These are phyloP conservation scores for Chloroceryle inda DNA, from an alignment of 2,797 vertebrate species.

Conservation along the genomic window DNA sequence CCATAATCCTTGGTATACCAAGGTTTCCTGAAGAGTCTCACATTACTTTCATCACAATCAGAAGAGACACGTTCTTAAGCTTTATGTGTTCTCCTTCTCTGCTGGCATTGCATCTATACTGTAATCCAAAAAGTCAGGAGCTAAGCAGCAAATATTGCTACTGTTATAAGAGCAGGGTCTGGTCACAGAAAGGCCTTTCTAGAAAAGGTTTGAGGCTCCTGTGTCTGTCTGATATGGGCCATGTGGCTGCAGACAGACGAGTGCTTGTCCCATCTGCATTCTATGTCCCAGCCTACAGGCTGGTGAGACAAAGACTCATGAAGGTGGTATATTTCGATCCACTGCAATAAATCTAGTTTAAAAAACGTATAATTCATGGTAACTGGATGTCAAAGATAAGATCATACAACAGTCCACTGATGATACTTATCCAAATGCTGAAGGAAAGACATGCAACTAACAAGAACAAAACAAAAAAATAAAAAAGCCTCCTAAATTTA, in stretches of 20 bases:
- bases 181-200: not conserved
- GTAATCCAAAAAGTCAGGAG: not conserved
- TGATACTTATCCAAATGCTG: not conserved
- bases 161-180: not conserved
- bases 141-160: not conserved
- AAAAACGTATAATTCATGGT: not conserved
- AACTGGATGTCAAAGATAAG: not conserved
- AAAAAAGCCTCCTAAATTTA: not conserved
- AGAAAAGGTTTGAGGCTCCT: not conserved
- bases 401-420: not conserved
- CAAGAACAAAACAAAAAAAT: not conserved
- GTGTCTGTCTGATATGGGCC: not conserved
- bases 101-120: not conserved
- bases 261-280: not conserved
- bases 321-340: not conserved
- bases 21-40: not conserved
- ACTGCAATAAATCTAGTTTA: not conserved
- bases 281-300: not conserved
- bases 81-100: not conserved
- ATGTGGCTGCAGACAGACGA: not conserved
- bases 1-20: not conserved
- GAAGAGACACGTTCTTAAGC: not conserved
- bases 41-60: not conserved
- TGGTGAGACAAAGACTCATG: not conserved
- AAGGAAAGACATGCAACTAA: not conserved